A percentile compares a stretch with the other conserved stretches of the same genome.
phyloP scores from a whole-genome alignment of 2,888 invertebrate genomes.

The Eucera pruinosa region DNA sequence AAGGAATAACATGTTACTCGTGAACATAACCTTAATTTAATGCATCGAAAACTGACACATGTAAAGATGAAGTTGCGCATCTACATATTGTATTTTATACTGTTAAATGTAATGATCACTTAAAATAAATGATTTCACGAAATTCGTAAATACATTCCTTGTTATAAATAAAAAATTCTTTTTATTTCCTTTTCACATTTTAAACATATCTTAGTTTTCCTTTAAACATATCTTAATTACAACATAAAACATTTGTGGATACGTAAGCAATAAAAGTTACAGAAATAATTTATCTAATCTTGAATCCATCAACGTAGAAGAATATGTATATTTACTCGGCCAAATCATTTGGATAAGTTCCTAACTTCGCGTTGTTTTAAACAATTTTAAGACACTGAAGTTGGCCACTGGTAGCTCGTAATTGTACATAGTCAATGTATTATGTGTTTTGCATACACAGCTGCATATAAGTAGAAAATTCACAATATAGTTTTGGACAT shows the following conservation, averaged over 20 bases:
- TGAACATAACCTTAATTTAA: constrained; percentile 25
- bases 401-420: constrained; percentile 12
- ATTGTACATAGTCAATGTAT: constrained; percentile 24
- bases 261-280: background rate
- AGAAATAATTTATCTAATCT: background rate
- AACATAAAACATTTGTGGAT: background rate
- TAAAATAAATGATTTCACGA: constrained; percentile 30
- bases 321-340: background rate
- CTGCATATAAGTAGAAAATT: constrained; percentile 41
- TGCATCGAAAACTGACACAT: constrained; percentile 2
- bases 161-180: constrained; percentile 9
- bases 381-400: constrained; percentile 17
- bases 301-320: background rate
- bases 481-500: constrained; percentile 41
- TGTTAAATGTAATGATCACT: constrained; percentile 14
- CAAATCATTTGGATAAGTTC: too few species aligned
- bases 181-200: background rate
- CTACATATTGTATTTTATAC: constrained; percentile 4
- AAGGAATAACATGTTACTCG: constrained; percentile 51
- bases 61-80: constrained; percentile 2
- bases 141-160: constrained; percentile 41
- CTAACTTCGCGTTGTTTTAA: too few species aligned
- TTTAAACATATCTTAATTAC: too few species aligned
- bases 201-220: too few species aligned
- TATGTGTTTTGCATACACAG: constrained; percentile 29